These are phyloP conservation scores for Hypena proboscidalis DNA, from an alignment of 2,888 invertebrate genomes.

Conservation along the genomic window DNA sequence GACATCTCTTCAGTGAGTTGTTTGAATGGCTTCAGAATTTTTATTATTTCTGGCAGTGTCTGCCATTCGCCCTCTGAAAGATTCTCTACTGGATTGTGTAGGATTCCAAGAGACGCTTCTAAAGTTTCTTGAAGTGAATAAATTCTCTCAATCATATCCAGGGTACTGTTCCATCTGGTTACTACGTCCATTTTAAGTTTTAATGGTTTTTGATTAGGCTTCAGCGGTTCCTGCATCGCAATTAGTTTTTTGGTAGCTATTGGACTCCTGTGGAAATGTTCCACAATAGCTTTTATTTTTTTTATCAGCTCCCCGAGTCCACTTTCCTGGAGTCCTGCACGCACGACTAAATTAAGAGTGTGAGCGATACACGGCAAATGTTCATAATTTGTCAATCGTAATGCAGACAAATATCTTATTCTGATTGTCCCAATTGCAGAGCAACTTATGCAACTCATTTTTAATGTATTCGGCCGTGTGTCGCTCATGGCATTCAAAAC, in stretches of 20 bases:
- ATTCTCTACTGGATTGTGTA: constrained; percentile 40
- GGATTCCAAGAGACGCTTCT: constrained; percentile 35
- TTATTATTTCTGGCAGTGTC: constrained; percentile 40
- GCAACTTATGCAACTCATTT: constrained; percentile 27
- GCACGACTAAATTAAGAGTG: constrained; percentile 41
- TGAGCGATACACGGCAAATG: constrained; percentile 43
- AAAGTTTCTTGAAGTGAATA: constrained; percentile 36
- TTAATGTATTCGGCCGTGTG: constrained; percentile 37
- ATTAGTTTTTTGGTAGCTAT: constrained; percentile 35
- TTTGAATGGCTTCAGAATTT: constrained; percentile 36
- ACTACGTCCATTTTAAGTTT: constrained; percentile 32
- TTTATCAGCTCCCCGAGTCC: constrained; percentile 31
- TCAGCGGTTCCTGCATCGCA: constrained; percentile 31
- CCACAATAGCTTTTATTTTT: constrained; percentile 41
- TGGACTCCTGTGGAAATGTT: constrained; percentile 41
- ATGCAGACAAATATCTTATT: constrained; percentile 44
- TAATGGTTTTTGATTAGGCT: constrained; percentile 18
- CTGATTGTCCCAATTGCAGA: constrained; percentile 42
- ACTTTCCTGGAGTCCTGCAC: constrained; percentile 35
- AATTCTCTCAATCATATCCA: constrained; percentile 39
- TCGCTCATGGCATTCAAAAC: constrained; percentile 33
- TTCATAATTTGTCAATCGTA: constrained; percentile 38
- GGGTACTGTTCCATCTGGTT: constrained; percentile 40
- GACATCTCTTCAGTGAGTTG: constrained; percentile 40
- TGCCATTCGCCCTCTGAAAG: constrained; percentile 35